Evolutionary conservation across 2,113 vertebrate species (phyloP), one percentile per base, ranked within the genome.

Genomic region (Dunckerocampus dactyliophorus): DNA sequence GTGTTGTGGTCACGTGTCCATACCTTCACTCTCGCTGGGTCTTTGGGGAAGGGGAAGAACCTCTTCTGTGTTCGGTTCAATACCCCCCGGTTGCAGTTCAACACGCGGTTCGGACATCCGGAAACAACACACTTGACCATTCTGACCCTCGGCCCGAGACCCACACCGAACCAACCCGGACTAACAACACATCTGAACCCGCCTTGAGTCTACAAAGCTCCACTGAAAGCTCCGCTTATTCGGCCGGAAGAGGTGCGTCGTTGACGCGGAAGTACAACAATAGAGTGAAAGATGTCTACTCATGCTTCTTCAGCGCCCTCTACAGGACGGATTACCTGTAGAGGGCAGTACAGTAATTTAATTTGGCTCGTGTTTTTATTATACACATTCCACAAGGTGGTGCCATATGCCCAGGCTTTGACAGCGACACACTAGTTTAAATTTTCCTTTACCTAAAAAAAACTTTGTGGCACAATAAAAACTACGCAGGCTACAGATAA

Each of bases 61-160:
- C 77, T 70, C 62, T 72, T 83, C 56, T 39, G 39, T 1, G 74
- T 17, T 15, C 69, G 58, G 45, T n/a, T 62, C 10, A 68, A 56
- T 19, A 45, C 1, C 1, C 58, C 67, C 13, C 63, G 73, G 60
- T 31, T 43, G 0, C 6, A 55, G 54, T 4, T 16, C 13, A 28
- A 21, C 42, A 14, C 3, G n/a, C 77, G 70, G 77, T 76, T 87
- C 49, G 67, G 74, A 74, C 85, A 87, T 7, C 80, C 80, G 1
- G 85, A 74, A 8, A 87, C 85, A 3, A 80, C 80, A 31, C 85
- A 87, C 76, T 84, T 85, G 64, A 75, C 76, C 83, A 84, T 87
- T 42, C 1, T 60, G 10, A 24, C 63, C 48, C 61, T 13, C 17
- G 2, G 11, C 15, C 34, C 58, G 14, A 22, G 20, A 15, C 24